These are phyloP conservation scores for Agrilus planipennis DNA, from an alignment of 1,140 invertebrate genomes.

Conservation along the genomic window DNA sequence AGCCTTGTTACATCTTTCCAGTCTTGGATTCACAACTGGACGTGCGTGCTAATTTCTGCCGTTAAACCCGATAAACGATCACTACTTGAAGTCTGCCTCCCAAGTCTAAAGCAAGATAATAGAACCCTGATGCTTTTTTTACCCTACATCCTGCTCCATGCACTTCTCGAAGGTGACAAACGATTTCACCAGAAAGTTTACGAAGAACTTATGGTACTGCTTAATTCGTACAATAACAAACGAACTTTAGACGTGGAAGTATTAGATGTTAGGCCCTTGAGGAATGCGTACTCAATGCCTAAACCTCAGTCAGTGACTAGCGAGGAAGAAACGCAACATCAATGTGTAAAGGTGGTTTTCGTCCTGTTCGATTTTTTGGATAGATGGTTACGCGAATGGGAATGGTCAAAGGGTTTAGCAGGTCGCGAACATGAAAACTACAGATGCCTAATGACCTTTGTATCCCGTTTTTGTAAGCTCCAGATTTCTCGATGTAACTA, in stretches of 20 bases:
- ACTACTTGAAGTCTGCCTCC: conserved; percentile 50
- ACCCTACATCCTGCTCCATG: conserved; percentile 54
- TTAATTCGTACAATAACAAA: conserved; percentile 25
- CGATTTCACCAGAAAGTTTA: conserved; percentile 32
- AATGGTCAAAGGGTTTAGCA: conserved; percentile 23
- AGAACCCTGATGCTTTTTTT: conserved; percentile 57
- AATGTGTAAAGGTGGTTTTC: conserved; percentile 54
- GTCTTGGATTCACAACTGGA: conserved; percentile 62
- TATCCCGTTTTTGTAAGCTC: conserved; percentile 50
- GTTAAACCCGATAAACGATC: conserved; percentile 41
- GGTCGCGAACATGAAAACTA: conserved; percentile 21
- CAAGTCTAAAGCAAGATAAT: conserved; percentile 55
- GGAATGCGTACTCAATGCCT: background rate
- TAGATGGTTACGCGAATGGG: conserved; percentile 56
- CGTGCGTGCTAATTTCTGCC: conserved; percentile 43
- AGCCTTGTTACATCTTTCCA: conserved; percentile 49
- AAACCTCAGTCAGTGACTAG: conserved; percentile 16
- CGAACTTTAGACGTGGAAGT: background rate
- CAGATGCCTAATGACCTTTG: conserved; percentile 36
- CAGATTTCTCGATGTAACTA: conserved; percentile 56
- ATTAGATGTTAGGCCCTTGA: conserved; percentile 1
- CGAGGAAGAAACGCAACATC: conserved; percentile 26
- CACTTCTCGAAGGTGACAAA: conserved; percentile 38
- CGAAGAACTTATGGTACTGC: conserved; percentile 44
- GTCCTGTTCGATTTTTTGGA: conserved; percentile 59